Evolutionary conservation across 2,113 vertebrate genomes (phyloP).

Genomic region (Sylvia atricapilla): DNA sequence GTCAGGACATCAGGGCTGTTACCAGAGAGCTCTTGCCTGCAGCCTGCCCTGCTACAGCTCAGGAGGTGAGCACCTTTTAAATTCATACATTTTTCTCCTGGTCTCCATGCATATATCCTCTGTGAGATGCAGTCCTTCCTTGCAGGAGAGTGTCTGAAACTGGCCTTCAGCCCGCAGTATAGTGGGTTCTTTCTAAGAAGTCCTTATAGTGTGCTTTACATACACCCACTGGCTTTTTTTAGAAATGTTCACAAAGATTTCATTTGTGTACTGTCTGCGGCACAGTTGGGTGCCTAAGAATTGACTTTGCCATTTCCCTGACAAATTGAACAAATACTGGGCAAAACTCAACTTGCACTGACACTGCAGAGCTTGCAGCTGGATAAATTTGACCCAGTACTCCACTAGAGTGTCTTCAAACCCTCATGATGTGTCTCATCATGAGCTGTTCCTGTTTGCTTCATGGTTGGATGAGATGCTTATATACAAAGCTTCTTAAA

Average conservation of each 20-base stretch:
- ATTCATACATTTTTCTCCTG: neutral
- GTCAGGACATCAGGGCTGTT: accelerated
- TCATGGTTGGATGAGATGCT: neutral
- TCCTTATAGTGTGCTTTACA: neutral
- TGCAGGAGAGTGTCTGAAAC: neutral
- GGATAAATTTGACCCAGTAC: neutral
- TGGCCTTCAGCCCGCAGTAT: neutral
- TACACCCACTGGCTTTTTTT: neutral
- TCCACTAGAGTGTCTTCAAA: neutral
- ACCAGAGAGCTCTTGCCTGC: neutral
- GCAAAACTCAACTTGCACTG: neutral
- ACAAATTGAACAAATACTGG: neutral
- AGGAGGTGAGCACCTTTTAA: neutral
- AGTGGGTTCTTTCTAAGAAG: neutral
- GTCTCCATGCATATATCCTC: neutral
- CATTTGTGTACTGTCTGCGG: neutral
- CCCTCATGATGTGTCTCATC: accelerated
- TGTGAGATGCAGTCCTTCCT: neutral
- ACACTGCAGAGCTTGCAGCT: constrained; percentile 7
- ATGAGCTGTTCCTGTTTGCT: neutral
- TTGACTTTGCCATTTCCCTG: neutral
- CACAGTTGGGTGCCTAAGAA: neutral
- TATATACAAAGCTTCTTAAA: neutral
- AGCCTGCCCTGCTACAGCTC: neutral
- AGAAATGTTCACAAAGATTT: neutral